These are phyloP conservation scores for Hiodon alosoides DNA, from an alignment of 2,113 vertebrate species.

Conservation along the genomic window DNA sequence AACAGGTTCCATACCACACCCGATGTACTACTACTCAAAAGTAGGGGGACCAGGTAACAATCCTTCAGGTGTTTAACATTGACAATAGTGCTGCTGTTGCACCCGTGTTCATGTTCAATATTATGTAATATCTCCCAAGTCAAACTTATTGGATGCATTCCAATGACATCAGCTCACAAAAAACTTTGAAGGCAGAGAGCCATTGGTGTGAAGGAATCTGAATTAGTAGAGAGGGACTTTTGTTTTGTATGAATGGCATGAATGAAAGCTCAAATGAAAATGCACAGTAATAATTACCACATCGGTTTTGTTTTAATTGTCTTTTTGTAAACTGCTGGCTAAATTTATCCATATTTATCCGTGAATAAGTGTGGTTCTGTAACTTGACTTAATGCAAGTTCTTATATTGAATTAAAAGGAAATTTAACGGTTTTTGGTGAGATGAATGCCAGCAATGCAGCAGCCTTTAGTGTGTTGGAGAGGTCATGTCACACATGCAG, in stretches of 20 bases:
- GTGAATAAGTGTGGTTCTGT: too few species aligned
- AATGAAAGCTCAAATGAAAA: slow-evolving; percentile 6
- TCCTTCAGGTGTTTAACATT: too few species aligned
- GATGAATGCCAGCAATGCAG: too few species aligned
- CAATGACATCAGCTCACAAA: neutral
- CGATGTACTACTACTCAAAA: too few species aligned
- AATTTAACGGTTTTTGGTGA: neutral
- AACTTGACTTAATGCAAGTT: too few species aligned
- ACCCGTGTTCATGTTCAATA: neutral
- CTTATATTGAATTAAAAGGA: neutral
- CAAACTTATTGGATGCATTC: neutral
- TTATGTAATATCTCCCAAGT: neutral
- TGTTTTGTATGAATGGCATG: neutral
- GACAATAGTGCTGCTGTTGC: too few species aligned
- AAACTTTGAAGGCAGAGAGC: neutral
- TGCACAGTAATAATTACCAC: neutral
- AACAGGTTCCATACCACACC: too few species aligned
- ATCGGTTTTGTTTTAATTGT: neutral
- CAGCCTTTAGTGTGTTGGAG: too few species aligned
- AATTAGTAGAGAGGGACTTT: neutral
- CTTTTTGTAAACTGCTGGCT: too few species aligned
- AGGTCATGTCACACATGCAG: too few species aligned
- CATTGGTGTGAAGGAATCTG: slow-evolving; percentile 8
- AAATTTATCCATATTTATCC: too few species aligned
- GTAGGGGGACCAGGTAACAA: too few species aligned